Conservation (phyloP, 1,140 invertebrate genomes). For the Globodera rostochiensis region DNA sequence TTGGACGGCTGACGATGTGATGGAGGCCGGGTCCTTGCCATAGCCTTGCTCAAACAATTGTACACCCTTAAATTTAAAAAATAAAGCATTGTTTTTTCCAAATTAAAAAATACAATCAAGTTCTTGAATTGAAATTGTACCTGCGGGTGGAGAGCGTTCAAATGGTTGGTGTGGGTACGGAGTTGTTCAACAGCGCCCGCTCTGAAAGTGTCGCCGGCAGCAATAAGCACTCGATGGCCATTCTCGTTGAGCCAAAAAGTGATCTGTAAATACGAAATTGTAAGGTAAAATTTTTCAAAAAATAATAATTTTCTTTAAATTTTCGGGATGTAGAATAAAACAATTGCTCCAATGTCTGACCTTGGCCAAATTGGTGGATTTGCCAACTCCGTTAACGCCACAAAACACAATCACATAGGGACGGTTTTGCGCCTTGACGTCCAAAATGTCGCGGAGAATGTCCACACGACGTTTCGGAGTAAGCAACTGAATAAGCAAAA, state of each 20-base stretch:
- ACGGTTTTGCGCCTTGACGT: slow-evolving; percentile 78
- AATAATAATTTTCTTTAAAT: too few species aligned
- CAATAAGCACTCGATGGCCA: slow-evolving; percentile 90
- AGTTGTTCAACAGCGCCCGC: slow-evolving; percentile 98
- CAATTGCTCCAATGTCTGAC: slow-evolving; percentile 62
- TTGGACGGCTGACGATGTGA: slow-evolving; percentile 93
- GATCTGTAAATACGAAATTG: slow-evolving; percentile 70
- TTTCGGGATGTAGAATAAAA: neutral
- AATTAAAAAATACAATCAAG: neutral
- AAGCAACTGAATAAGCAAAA: slow-evolving; percentile 73
- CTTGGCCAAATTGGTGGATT: slow-evolving; percentile 98
- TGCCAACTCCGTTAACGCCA: slow-evolving; percentile 99
- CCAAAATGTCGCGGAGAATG: slow-evolving; percentile 91
- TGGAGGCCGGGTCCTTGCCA: slow-evolving; percentile 96
- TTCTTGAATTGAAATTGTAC: neutral
- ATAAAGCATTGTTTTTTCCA: neutral
- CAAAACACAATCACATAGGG: slow-evolving; percentile 97
- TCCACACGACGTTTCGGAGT: slow-evolving; percentile 92
- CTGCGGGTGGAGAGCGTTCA: slow-evolving; percentile 87
- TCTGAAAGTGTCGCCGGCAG: slow-evolving; percentile 98
- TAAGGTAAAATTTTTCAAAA: neutral
- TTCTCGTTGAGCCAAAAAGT: slow-evolving; percentile 99
- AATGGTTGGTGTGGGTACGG: slow-evolving; percentile 86
- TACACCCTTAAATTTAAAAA: slow-evolving; percentile 75
- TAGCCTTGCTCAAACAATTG: slow-evolving; percentile 96